Conservation (phyloP, 2,888 invertebrate species). For the Empis stercorea region DNA sequence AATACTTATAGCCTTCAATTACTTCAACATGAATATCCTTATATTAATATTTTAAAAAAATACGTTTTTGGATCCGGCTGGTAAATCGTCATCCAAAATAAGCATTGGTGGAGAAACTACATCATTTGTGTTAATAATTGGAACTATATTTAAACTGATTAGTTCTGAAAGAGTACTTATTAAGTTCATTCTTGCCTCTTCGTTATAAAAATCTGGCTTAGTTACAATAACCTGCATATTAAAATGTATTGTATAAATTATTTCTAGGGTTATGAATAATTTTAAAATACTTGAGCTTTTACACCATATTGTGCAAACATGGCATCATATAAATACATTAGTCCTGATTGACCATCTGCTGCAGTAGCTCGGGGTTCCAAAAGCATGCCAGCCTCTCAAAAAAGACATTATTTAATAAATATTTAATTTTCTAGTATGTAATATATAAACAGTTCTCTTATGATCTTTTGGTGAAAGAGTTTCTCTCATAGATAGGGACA, state of each 20-base stretch:
- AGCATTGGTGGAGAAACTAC: slow-evolving; percentile 95
- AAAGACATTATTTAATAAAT: slow-evolving; percentile 1
- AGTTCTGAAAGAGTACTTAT: slow-evolving; percentile 89
- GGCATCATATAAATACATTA: slow-evolving; percentile 98
- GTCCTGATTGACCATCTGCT: slow-evolving; percentile 95
- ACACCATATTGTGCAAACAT: slow-evolving; percentile 99
- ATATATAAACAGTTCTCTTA: slow-evolving; percentile 48
- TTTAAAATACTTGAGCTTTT: slow-evolving; percentile 71
- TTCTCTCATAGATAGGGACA: slow-evolving; percentile 97
- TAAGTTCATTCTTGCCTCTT: slow-evolving; percentile 82
- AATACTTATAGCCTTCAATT: slow-evolving; percentile 62
- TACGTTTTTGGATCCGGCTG: slow-evolving; percentile 57
- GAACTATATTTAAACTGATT: slow-evolving; percentile 91
- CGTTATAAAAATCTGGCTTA: slow-evolving; percentile 96
- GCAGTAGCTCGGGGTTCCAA: slow-evolving; percentile 87
- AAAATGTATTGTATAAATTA: too few relatives aligned
- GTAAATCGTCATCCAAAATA: slow-evolving; percentile 67
- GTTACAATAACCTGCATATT: slow-evolving; percentile 78
- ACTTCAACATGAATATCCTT: too few relatives aligned
- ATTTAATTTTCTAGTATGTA: too few relatives aligned
- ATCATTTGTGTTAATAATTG: slow-evolving; percentile 98
- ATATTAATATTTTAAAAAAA: too few relatives aligned
- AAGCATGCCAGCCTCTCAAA: slow-evolving; percentile 54
- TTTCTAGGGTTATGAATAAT: background rate
- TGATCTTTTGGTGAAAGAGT: slow-evolving; percentile 80